Base-by-base conservation (phyloP, 2,113 vertebrate genomes). In the Typhlomys cinereus region DNA sequence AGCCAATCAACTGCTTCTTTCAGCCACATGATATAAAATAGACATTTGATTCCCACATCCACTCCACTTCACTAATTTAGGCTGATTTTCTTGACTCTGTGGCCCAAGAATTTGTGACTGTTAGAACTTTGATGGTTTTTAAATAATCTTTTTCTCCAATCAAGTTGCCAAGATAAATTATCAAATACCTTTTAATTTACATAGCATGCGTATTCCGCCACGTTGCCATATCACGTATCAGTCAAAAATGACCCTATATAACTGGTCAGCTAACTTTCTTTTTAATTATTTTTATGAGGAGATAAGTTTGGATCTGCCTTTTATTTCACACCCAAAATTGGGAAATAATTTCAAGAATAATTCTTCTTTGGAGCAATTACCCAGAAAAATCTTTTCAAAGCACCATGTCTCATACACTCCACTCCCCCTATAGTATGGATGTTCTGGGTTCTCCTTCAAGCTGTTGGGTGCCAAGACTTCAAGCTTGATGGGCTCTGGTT, bases 321-420 rank as follows among this genome's bases (percentile, higher is more conserved):
- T 85, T 74, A 74, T 44, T 87, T 90, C 94, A 34, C 52, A 84
- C 25, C 54, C 79, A 64, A 27, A 88, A 54, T 61, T 29, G 31
- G 36, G 31, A 88, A 89, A 11, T 6, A 46, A 12, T 85, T 92
- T 85, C 87, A 96, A 97, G 79, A 59, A n/a, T 46, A 62, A 64
- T 27, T 41, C 3, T 86, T 61, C 88, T 93, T 97, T 76, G 88
- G 91, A 94, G 83, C 85, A 95, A 80, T 97, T 95, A 95, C 96
- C 83, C 96, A 91, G 96, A 96, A 89, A 95, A 93, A 80, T 95
- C 88, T 83, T 95, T 94, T 95, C 82, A 93, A 96, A 89, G 67
- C 71, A 73, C 48, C 69, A 1, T 76, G 78, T 96, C 70, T 96
- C 95, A 84, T 81, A 89, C 83, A 94, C 71, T 94, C 79, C 83